Evolutionary conservation across 2,797 vertebrate genomes (phyloP).

Genomic region (Scolopax bukidnonensis): DNA sequence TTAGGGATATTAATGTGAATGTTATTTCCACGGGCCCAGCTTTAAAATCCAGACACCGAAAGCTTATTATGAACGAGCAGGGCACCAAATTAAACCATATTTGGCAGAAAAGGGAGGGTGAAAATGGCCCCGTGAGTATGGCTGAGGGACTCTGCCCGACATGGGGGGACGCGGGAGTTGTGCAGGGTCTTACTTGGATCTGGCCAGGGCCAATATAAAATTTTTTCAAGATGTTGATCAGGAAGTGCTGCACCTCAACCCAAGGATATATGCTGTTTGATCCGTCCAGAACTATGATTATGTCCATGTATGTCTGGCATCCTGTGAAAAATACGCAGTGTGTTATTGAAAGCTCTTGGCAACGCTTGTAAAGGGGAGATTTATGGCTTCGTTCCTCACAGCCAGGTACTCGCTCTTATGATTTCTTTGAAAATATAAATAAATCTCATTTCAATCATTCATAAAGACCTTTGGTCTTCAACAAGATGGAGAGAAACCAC

Average conservation of each 20-base stretch:
- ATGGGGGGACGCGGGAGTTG: fast-evolving
- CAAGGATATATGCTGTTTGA: constrained; percentile 99
- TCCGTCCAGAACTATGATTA: constrained; percentile 96
- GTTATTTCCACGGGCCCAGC: background rate
- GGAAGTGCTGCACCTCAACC: constrained; percentile 97
- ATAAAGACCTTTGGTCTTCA: background rate
- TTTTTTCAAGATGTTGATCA: constrained; percentile 97
- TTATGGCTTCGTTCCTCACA: background rate
- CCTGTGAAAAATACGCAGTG: constrained; percentile 74
- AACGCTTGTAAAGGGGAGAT: background rate
- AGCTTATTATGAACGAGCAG: fast-evolving
- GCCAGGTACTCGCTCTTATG: background rate
- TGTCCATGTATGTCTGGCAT: constrained; percentile 99
- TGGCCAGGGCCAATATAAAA: constrained; percentile 97
- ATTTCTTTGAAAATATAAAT: background rate
- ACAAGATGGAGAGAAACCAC: background rate
- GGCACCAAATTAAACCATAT: fast-evolving
- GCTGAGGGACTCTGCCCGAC: background rate
- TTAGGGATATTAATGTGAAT: background rate
- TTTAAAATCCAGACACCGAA: background rate
- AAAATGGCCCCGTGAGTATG: fast-evolving
- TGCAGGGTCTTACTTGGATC: constrained; percentile 87
- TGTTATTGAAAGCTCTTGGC: background rate
- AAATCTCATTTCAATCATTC: background rate
- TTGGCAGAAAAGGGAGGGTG: background rate